Evolutionary conservation across 1,140 invertebrate species (phyloP).

Genomic region (Drosophila micromelanica): DNA sequence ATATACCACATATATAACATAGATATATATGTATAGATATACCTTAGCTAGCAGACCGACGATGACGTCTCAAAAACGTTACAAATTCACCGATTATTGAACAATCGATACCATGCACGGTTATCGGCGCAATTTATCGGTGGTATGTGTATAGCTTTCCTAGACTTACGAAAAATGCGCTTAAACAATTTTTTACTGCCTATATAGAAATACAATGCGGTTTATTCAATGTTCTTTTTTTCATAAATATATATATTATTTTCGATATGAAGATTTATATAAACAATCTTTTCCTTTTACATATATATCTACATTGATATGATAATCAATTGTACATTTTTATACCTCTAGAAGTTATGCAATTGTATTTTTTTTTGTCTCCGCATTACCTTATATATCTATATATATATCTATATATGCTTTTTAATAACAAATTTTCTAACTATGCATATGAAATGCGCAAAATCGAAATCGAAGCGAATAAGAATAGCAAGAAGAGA

Average conservation of each 20-base stretch:
- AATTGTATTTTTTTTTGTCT: slow-evolving; percentile 13
- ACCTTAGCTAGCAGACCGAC: neutral
- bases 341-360: slow-evolving; percentile 27
- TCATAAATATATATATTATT: neutral
- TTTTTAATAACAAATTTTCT: slow-evolving; percentile 22
- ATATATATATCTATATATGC: slow-evolving; percentile 7
- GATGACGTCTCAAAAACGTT: slow-evolving; percentile 22
- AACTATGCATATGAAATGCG: slow-evolving; percentile 69
- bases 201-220: slow-evolving; percentile 18
- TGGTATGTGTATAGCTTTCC: slow-evolving; percentile 21
- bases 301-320: slow-evolving; percentile 1
- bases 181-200: slow-evolving; percentile 48
- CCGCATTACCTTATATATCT: slow-evolving; percentile 7
- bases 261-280: slow-evolving; percentile 1
- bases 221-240: slow-evolving; percentile 1
- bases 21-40: slow-evolving; percentile 1
- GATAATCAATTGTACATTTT: neutral
- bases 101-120: neutral
- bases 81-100: slow-evolving; percentile 8
- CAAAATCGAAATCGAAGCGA: slow-evolving; percentile 25
- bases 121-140: slow-evolving; percentile 16
- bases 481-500: slow-evolving; percentile 13
- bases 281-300: neutral
- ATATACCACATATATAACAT: neutral
- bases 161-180: slow-evolving; percentile 33